phyloP scores from a whole-genome alignment of 2,888 invertebrate genomes.

The Amiota mariae region DNA sequence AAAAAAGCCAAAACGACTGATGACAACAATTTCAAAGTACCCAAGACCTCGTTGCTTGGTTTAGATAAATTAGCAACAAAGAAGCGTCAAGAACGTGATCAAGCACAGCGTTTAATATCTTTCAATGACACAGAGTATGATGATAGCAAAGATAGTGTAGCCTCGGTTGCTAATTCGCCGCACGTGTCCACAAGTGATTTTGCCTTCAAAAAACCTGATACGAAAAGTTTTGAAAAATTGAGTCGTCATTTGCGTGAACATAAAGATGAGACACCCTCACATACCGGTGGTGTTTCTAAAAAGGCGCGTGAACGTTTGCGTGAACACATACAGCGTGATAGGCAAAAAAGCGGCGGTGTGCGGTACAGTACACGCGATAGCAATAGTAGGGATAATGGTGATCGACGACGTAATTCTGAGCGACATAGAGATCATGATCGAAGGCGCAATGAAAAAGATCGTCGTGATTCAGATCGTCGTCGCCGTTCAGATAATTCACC shows the following conservation, averaged over 20 bases:
- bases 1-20: constrained; percentile 76
- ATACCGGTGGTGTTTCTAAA: constrained; percentile 92
- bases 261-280: constrained; percentile 92
- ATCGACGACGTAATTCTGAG: constrained; percentile 68
- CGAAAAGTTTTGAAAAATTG: constrained; percentile 67
- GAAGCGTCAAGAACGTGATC: constrained; percentile 78
- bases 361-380: constrained; percentile 53
- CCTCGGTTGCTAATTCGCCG: constrained; percentile 44
- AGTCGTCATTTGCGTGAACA: constrained; percentile 83
- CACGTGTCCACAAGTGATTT: constrained; percentile 58
- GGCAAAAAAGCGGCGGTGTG: constrained; percentile 57
- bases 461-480: constrained; percentile 47
- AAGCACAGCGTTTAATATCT: constrained; percentile 79
- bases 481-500: constrained; percentile 58
- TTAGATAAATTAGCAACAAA: constrained; percentile 89
- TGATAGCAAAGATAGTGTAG: constrained; percentile 67
- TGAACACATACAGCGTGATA: constrained; percentile 77
- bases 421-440: constrained; percentile 54
- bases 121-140: constrained; percentile 76
- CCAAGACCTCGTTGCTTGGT: constrained; percentile 84
- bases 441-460: constrained; percentile 63
- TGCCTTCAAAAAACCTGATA: constrained; percentile 71
- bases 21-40: constrained; percentile 80
- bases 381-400: constrained; percentile 52
- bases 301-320: constrained; percentile 79